Conservation (phyloP, 2,888 invertebrate genomes). For the Marronus borbonicus region DNA sequence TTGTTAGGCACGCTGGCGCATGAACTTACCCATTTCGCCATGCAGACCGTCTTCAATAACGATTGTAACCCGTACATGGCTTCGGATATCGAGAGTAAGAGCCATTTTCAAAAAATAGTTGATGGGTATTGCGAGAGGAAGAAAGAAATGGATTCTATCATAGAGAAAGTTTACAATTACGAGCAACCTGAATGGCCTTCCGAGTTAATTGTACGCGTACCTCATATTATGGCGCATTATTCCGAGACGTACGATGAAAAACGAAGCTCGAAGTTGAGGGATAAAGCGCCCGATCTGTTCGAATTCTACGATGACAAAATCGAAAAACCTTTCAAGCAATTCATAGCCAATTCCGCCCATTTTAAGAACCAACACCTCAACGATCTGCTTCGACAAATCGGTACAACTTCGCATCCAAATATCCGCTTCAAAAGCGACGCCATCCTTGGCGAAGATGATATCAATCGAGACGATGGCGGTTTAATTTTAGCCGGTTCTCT, state of each 20-base stretch:
- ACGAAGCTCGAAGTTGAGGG: not conserved
- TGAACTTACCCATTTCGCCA: slow-evolving; percentile 15
- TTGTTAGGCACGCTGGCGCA: slow-evolving; percentile 12
- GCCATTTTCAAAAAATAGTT: slow-evolving; percentile 1
- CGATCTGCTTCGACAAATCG: slow-evolving; percentile 7
- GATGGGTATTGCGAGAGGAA: not conserved
- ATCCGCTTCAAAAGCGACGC: not conserved
- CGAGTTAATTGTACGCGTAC: slow-evolving; percentile 12
- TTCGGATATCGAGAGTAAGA: not conserved
- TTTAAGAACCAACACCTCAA: slow-evolving; percentile 28
- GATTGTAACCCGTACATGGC: not conserved
- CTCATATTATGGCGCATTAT: not conserved
- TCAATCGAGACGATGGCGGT: not conserved
- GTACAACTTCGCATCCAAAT: not conserved
- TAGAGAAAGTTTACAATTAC: slow-evolving; percentile 1
- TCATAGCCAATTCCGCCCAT: not conserved
- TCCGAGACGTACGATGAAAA: not conserved
- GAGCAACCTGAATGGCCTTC: slow-evolving; percentile 2
- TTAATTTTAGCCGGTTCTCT: not conserved
- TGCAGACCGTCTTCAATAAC: slow-evolving; percentile 25
- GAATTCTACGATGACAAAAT: not conserved
- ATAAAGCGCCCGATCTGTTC: slow-evolving; percentile 8
- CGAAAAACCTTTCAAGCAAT: not conserved
- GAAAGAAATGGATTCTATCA: not conserved
- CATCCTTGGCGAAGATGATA: no score